phyloP scores from a whole-genome alignment of 2,888 invertebrate genomes.

The Acleris laterana region DNA sequence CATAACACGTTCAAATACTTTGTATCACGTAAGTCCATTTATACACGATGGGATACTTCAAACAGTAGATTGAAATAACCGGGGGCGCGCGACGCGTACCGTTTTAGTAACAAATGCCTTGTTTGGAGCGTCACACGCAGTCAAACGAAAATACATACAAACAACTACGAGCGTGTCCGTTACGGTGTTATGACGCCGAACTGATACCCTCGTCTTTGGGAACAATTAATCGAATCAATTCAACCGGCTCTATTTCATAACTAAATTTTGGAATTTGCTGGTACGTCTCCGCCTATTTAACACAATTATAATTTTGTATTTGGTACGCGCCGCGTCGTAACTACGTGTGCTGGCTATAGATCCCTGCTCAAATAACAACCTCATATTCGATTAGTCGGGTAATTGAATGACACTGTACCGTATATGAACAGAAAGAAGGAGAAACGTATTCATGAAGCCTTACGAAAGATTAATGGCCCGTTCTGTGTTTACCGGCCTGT shows the following conservation, averaged over 20 bases:
- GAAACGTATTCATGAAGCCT: slow-evolving; percentile 20
- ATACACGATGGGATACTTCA: slow-evolving; percentile 58
- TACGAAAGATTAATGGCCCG: slow-evolving; percentile 28
- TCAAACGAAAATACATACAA: slow-evolving; percentile 56
- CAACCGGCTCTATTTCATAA: slow-evolving; percentile 30
- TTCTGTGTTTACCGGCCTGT: slow-evolving; percentile 28
- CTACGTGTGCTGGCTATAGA: slow-evolving; percentile 30
- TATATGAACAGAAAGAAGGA: slow-evolving; percentile 12
- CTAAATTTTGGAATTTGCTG: slow-evolving; percentile 28
- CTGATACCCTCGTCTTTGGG: slow-evolving; percentile 31
- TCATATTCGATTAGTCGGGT: slow-evolving; percentile 22
- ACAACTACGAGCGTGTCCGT: slow-evolving; percentile 33
- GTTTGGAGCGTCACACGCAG: slow-evolving; percentile 47
- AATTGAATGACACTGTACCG: slow-evolving; percentile 9
- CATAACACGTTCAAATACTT: slow-evolving; percentile 53
- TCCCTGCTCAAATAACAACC: slow-evolving; percentile 16
- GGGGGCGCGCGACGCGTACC: slow-evolving; percentile 50
- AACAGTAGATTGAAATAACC: slow-evolving; percentile 64
- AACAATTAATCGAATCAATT: slow-evolving; percentile 37
- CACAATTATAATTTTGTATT: slow-evolving; percentile 29
- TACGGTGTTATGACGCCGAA: slow-evolving; percentile 31
- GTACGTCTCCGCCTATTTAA: slow-evolving; percentile 25
- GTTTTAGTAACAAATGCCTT: slow-evolving; percentile 61
- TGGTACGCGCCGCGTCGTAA: neutral
- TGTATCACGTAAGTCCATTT: slow-evolving; percentile 59